Evolutionary conservation across 1,140 invertebrate genomes (phyloP).

Genomic region (Ceratina australensis): DNA sequence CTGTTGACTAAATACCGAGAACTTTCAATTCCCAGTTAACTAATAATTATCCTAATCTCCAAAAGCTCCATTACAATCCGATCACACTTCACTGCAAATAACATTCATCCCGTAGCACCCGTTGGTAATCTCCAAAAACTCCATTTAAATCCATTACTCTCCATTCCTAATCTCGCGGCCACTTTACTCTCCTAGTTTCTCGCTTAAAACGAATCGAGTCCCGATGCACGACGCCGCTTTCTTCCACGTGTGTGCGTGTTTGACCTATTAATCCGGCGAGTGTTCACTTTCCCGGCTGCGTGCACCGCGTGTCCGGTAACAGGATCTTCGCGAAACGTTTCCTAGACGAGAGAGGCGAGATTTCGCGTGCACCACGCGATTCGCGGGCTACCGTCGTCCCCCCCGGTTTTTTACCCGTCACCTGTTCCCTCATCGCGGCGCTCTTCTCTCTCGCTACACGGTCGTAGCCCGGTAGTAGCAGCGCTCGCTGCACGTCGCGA

Average conservation of each 20-base stretch:
- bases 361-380: conserved; percentile 63
- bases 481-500: not conserved
- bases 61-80: not conserved
- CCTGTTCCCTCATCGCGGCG: conserved; percentile 2
- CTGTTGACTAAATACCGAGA: not conserved
- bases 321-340: conserved; percentile 66
- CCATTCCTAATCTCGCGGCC: not conserved
- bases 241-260: conserved; percentile 22
- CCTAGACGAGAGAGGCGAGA: conserved; percentile 55
- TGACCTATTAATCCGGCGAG: conserved; percentile 59
- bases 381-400: conserved; percentile 27
- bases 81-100: not conserved
- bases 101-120: not conserved
- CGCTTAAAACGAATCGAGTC: conserved; percentile 2
- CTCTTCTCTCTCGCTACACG: not conserved
- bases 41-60: too few species aligned
- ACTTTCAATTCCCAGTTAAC: not conserved
- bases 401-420: conserved; percentile 35
- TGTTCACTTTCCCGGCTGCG: conserved; percentile 69
- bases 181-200: not conserved
- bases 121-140: not conserved
- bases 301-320: conserved; percentile 58
- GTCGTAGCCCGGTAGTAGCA: not conserved
- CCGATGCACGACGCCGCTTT: conserved; percentile 25
- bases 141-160: too few species aligned